Base-by-base conservation (phyloP, 1,140 invertebrate species). In the Ruditapes philippinarum region DNA sequence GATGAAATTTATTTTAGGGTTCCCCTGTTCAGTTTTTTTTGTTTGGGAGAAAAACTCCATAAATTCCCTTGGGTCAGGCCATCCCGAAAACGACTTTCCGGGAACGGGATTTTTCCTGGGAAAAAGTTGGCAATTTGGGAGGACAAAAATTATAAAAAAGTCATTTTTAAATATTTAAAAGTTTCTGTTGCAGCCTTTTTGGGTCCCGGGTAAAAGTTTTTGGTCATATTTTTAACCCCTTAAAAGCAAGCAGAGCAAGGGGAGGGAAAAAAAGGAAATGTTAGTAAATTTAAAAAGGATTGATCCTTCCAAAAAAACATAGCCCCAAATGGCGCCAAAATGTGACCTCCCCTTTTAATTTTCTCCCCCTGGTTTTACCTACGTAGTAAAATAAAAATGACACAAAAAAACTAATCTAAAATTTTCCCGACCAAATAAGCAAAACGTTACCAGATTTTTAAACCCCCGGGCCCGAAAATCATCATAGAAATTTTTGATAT, bases 111-210 rank as follows among this genome's bases (percentile, higher is more conserved):
- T 93, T 42, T 93, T 90, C n/a, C n/a, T n/a, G n/a, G n/a, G 62
- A 91, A 90, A 65, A 94, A 94, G 28, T 91, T 94, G 12, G 93
- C 91, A 82, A 92, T 93, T 70, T 93, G 93, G 79, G 93, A 93
- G 40, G 93, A 91, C 78, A 93, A 94, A 5, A 93, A 65, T 68
- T 93, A 88, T 49, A 93, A 94, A 87, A 94, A 93, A 4, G 93
- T 93, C 14, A 91, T 76, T 25, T n/a, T 91, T 92, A 82, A 94
- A 94, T 2, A 89, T 54, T n/a, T n/a, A 7, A 94, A 62, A 33
- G 84, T 89, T 70, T 92, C 89, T 19, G 49, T 57, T 40, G 82
- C 60, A 22, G 68, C 85, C n/a, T 87, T 92, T 11, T 80, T 40
- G 2, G 89, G 54, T 33, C 92, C 83, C 0, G 60, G 82, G 57